Evolutionary conservation across 2,888 invertebrate species (phyloP).

Genomic region (Phanerotoma sp.): DNA sequence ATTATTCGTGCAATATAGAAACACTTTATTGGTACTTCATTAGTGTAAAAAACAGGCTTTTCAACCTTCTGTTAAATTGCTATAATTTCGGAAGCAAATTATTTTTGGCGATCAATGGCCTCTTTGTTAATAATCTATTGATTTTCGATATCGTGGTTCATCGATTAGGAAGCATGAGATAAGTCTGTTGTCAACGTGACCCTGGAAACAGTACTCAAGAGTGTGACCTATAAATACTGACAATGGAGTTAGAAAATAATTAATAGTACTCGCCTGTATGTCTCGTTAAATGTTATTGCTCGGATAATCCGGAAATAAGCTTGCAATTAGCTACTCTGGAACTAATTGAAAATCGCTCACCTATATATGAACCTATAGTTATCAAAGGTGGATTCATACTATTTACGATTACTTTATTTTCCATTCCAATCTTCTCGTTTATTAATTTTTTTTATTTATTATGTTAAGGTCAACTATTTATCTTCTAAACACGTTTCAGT

Average conservation of each 20-base stretch:
- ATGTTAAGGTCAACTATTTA: too few relatives aligned
- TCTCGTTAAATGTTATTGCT: constrained; percentile 5
- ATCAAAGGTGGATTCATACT: not conserved
- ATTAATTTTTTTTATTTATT: too few relatives aligned
- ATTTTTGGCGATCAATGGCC: constrained; percentile 7
- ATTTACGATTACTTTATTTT: too few relatives aligned
- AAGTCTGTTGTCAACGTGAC: constrained; percentile 7
- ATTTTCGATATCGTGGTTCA: constrained; percentile 7
- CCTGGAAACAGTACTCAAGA: not conserved
- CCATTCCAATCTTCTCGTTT: too few relatives aligned
- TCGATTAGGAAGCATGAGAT: constrained; percentile 6
- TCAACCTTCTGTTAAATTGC: too few relatives aligned
- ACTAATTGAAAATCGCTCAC: not conserved
- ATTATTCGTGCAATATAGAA: too few relatives aligned
- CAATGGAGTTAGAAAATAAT: constrained; percentile 4
- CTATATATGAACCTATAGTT: not conserved
- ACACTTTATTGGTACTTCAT: too few relatives aligned
- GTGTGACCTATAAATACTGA: constrained; percentile 11
- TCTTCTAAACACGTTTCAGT: too few relatives aligned
- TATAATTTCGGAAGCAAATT: not conserved
- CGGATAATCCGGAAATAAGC: constrained; percentile 10
- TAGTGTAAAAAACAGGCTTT: too few relatives aligned
- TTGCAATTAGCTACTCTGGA: too few relatives aligned
- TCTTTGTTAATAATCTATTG: constrained; percentile 5
- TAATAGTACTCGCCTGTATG: not conserved